Conservation (phyloP, 2,888 invertebrate species). For the Agrochola litura region DNA sequence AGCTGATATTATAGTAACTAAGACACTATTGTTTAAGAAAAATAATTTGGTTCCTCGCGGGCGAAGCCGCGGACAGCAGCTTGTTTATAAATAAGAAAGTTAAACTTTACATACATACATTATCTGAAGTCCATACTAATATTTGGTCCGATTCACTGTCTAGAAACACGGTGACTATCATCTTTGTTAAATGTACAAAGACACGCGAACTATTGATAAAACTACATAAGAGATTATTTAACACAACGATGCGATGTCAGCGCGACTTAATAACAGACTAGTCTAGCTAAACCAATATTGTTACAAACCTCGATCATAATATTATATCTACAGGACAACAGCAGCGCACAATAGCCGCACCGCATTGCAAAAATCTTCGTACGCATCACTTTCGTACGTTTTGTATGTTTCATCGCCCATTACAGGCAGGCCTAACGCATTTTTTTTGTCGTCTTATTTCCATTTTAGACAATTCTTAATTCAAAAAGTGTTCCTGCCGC, state of each 20-base stretch:
- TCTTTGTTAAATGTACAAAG: not conserved
- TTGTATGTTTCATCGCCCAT: not conserved
- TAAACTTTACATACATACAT: slow-evolving; percentile 25
- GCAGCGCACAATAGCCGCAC: not conserved
- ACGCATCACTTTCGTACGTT: not conserved
- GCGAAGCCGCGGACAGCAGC: not conserved
- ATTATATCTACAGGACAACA: not conserved
- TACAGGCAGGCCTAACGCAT: not conserved
- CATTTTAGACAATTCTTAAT: not conserved
- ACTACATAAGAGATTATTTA: not conserved
- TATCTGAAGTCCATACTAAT: not conserved
- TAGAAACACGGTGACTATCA: not conserved
- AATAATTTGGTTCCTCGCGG: not conserved
- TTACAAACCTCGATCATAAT: not conserved
- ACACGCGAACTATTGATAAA: not conserved
- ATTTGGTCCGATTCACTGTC: not conserved
- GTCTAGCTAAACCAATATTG: slow-evolving; percentile 1
- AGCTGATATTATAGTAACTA: too few relatives aligned
- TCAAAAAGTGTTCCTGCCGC: not conserved
- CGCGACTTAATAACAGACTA: slow-evolving; percentile 7
- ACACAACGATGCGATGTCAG: not conserved
- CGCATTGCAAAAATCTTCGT: not conserved
- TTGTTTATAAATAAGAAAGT: not conserved
- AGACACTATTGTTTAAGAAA: too few relatives aligned
- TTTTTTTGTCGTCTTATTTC: not conserved